Conservation (phyloP, 2,888 invertebrate genomes). For the Thecophora atra region DNA sequence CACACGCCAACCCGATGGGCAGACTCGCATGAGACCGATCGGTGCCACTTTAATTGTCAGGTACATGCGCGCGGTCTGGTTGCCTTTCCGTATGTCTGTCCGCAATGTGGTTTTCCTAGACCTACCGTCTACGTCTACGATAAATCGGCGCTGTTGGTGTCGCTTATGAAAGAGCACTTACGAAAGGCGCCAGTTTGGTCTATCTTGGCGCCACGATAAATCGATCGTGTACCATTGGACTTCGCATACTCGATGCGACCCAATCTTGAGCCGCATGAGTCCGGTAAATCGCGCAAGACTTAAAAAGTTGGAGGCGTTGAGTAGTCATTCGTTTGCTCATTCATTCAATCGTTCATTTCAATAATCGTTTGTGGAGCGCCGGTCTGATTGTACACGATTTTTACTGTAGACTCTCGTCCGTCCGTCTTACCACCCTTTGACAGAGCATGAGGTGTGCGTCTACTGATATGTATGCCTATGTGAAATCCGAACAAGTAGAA, state of each 20-base stretch:
- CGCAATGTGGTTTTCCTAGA: no score
- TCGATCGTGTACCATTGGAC: conserved; percentile 30
- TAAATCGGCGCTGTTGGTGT: no score
- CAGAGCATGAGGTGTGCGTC: not conserved
- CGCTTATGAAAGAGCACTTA: no score
- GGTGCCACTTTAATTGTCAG: no score
- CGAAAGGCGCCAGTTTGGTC: not conserved
- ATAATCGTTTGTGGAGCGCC: conserved; percentile 8
- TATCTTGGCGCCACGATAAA: conserved; percentile 19
- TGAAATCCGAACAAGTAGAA: not conserved
- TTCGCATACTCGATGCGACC: not conserved
- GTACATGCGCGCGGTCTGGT: no score
- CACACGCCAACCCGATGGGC: no score
- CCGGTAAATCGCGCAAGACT: not conserved
- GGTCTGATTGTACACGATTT: not conserved
- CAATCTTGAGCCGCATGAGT: not conserved
- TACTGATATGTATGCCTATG: not conserved
- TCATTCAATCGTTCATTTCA: conserved; percentile 12
- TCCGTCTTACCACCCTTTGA: not conserved
- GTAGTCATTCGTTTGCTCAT: not conserved
- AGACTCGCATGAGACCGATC: no score
- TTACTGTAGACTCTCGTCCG: not conserved
- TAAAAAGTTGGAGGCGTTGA: not conserved
- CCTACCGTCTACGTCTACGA: no score
- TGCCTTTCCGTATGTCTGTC: no score